Evolutionary conservation across 2,888 invertebrate genomes (phyloP), one percentile per base, ranked within the genome.

Genomic region (Osedax fenrisi): DNA sequence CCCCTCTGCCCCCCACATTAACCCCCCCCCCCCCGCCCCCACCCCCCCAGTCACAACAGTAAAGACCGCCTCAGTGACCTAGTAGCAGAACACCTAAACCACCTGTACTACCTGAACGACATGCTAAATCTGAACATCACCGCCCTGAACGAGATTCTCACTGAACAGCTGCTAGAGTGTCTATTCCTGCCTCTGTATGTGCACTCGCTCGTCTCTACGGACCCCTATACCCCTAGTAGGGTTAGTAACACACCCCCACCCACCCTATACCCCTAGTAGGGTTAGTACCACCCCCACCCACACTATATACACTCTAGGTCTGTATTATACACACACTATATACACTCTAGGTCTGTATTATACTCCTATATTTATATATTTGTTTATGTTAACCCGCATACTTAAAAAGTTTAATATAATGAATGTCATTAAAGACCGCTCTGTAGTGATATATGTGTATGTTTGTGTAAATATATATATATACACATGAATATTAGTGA

Each of bases 81-180:
- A 78, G 94, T 97, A 1, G 96, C 95, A 0, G 96, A 96, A 85
- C 96, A 97, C 85, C 86, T 97, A 78, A 97, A 98, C 85, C 94
- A 97, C 84, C 88, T 97, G 17, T 96, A 97, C 85, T 97, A 97
- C 84, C 87, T 97, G 75, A 97, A 96, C 83, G 97, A 97, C 83
- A 97, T 97, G 80, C 88, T 98, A 23, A 90, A 92, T 81, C 88
- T 97, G 75, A 90, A 92, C 83, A 94, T 96, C 80, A 90, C 91
- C 72, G 92, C 92, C 81, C 87, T 97, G 74, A 97, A 96, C 85
- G 91, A 92, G 80, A 94, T 96, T 68, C 86, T 97, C 74, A 92
- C 93, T 0, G 94, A 95, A 83, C 95, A 97, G 85, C 87, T 97
- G 76, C 87, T 97, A 78, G 92, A 95, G 85, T 91, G 94, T 84